Evolutionary conservation across 2,797 vertebrate species (phyloP).

Genomic region (Momotus momota): DNA sequence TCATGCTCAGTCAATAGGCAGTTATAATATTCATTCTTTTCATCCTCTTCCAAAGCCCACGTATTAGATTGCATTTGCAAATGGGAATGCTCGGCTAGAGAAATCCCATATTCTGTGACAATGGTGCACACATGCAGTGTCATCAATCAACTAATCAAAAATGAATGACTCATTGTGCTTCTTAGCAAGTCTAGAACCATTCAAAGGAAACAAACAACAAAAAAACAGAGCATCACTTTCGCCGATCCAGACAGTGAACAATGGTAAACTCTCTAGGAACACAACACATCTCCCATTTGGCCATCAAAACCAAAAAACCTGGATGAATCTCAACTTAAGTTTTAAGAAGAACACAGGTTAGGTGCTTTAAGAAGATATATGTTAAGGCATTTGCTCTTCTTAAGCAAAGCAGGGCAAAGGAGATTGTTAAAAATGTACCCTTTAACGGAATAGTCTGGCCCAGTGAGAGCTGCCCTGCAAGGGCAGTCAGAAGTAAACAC

Average conservation of each 20-base stretch:
- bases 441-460: neutral
- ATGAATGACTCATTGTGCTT: slow-evolving; percentile 42
- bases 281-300: neutral
- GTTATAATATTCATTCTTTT: neutral
- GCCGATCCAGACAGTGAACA: neutral
- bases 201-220: slow-evolving; percentile 40
- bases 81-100: neutral
- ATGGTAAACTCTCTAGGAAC: neutral
- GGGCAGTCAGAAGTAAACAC: neutral
- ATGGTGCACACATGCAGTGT: neutral
- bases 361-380: neutral
- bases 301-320: neutral
- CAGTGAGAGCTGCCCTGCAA: neutral
- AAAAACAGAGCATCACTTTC: neutral
- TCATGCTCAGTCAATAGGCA: neutral
- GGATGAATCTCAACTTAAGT: neutral
- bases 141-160: slow-evolving; percentile 51
- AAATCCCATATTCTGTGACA: slow-evolving; percentile 24
- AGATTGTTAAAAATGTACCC: neutral
- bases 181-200: neutral
- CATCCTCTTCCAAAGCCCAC: slow-evolving; percentile 1
- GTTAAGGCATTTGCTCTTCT: neutral
- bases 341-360: neutral
- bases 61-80: slow-evolving; percentile 17
- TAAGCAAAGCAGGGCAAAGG: neutral